A percentile compares a stretch with the other conserved stretches of the same genome.
These are phyloP conservation scores for Anguilla rostrata DNA, from an alignment of 2,113 vertebrate genomes.

Conservation along the genomic window DNA sequence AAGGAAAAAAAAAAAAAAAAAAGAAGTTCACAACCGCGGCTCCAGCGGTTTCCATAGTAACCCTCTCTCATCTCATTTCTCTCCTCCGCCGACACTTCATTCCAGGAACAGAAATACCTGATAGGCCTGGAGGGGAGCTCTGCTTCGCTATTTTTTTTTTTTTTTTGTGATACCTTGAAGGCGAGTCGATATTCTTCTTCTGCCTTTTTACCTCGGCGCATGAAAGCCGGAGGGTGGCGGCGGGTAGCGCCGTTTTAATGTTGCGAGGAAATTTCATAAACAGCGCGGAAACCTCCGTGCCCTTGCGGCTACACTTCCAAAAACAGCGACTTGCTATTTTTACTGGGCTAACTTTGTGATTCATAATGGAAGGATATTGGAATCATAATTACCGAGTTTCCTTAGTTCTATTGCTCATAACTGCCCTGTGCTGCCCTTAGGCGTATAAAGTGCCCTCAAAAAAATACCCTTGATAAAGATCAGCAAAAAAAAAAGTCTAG, in stretches of 20 bases:
- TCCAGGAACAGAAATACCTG: conserved; percentile 25
- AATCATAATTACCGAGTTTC: neutral
- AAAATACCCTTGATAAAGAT: too few relatives aligned
- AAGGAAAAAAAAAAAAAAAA: neutral
- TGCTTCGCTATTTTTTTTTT: neutral
- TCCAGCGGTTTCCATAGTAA: conserved; percentile 27
- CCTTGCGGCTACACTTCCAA: neutral
- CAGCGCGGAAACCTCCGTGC: neutral
- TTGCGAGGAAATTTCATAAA: neutral
- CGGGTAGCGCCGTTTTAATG: neutral
- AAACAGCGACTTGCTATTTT: neutral
- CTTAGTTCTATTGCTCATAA: neutral
- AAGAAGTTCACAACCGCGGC: conserved; percentile 21
- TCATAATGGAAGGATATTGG: neutral
- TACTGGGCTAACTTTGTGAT: neutral
- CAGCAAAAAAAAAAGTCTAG: too few relatives aligned
- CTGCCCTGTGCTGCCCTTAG: neutral
- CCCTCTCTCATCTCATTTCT: conserved; percentile 26
- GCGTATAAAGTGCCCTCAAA: neutral
- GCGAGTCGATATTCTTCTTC: conserved; percentile 7
- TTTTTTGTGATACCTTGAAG: neutral
- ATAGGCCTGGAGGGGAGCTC: conserved; percentile 7
- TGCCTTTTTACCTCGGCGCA: neutral
- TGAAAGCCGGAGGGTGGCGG: neutral
- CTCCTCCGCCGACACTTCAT: conserved; percentile 27